These are phyloP conservation scores for Dryobota labecula DNA, from an alignment of 2,888 invertebrate species.

Conservation along the genomic window DNA sequence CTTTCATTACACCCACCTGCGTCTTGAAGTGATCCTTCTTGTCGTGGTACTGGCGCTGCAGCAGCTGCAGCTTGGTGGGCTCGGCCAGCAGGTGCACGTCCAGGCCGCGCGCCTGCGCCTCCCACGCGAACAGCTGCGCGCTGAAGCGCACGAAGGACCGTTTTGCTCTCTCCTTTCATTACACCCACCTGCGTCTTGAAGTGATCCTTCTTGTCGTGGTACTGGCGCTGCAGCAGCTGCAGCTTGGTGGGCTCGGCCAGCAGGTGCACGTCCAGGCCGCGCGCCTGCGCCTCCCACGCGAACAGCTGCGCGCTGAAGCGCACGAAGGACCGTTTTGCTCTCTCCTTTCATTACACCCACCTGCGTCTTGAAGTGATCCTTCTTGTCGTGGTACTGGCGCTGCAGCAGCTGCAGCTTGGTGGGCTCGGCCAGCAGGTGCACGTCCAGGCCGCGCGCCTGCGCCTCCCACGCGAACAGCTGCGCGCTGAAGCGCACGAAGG, in stretches of 20 bases:
- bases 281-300: slow-evolving; percentile 99
- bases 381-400: slow-evolving; percentile 96
- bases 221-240: slow-evolving; percentile 97
- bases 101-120: slow-evolving; percentile 97
- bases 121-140: slow-evolving; percentile 99
- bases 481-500: slow-evolving; percentile 97
- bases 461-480: slow-evolving; percentile 99
- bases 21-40: slow-evolving; percentile 97
- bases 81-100: slow-evolving; percentile 99
- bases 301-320: slow-evolving; percentile 98
- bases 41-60: slow-evolving; percentile 97
- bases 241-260: slow-evolving; percentile 99
- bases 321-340: slow-evolving; percentile 91
- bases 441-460: slow-evolving; percentile 97
- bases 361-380: slow-evolving; percentile 96
- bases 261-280: slow-evolving; percentile 98
- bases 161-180: not conserved
- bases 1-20: slow-evolving; percentile 84
- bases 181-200: slow-evolving; percentile 94
- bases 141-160: slow-evolving; percentile 96
- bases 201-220: slow-evolving; percentile 96
- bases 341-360: slow-evolving; percentile 73
- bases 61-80: slow-evolving; percentile 98
- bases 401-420: slow-evolving; percentile 98
- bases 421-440: slow-evolving; percentile 98